Conservation (phyloP, 2,888 invertebrate genomes). For the Alcis repandata region DNA sequence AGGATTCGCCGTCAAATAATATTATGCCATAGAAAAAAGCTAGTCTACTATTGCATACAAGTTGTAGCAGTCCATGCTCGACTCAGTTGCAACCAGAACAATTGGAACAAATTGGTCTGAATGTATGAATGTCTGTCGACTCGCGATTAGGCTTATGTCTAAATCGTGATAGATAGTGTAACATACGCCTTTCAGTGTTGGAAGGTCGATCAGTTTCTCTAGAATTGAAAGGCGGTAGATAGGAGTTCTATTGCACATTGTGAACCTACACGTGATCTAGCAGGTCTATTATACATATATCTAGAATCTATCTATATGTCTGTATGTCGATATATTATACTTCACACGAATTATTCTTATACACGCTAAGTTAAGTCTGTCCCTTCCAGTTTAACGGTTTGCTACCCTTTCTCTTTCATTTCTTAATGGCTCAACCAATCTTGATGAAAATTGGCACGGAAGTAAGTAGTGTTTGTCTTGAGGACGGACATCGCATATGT, state of each 20-base stretch:
- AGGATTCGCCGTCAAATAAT: too few relatives aligned
- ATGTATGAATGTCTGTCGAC: conserved; percentile 18
- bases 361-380: too few relatives aligned
- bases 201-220: conserved; percentile 34
- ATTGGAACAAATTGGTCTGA: conserved; percentile 29
- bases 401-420: too few relatives aligned
- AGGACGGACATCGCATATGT: too few relatives aligned
- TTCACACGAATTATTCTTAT: too few relatives aligned
- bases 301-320: background rate
- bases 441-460: too few relatives aligned
- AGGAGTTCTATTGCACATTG: conserved; percentile 17
- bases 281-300: background rate
- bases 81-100: conserved; percentile 30
- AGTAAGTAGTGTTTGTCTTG: too few relatives aligned
- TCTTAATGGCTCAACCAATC: too few relatives aligned
- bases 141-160: conserved; percentile 32
- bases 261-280: conserved; percentile 11
- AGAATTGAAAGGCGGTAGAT: conserved; percentile 25
- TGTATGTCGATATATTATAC: background rate
- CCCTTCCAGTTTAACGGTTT: too few relatives aligned
- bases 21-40: background rate
- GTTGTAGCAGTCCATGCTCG: conserved; percentile 30
- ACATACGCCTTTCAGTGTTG: conserved; percentile 31
- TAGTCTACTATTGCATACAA: conserved; percentile 35
- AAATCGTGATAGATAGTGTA: conserved; percentile 32